phyloP scores from a whole-genome alignment of 2,888 invertebrate species.

The Cynaeus angustus region DNA sequence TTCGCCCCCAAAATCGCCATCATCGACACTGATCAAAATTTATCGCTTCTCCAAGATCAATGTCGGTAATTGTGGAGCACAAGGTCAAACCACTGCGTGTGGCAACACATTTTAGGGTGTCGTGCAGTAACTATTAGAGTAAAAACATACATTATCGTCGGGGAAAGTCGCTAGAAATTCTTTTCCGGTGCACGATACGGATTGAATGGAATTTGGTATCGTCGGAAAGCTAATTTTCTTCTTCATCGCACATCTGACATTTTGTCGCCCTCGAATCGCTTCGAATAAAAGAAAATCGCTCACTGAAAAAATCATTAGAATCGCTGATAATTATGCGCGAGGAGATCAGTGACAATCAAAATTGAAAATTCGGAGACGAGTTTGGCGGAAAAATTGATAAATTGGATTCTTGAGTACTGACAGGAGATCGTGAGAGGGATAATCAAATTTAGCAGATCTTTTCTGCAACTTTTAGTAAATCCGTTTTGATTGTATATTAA shows the following conservation, averaged over 20 bases:
- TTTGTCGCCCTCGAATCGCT: slow-evolving; percentile 43
- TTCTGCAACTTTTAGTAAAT: not conserved
- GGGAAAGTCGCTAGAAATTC: slow-evolving; percentile 30
- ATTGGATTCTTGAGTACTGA: not conserved
- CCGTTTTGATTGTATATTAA: not conserved
- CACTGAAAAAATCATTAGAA: slow-evolving; percentile 38
- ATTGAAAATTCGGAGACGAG: slow-evolving; percentile 13
- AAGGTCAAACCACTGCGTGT: slow-evolving; percentile 1
- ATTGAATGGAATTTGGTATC: slow-evolving; percentile 42
- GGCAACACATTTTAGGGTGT: not conserved
- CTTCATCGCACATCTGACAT: slow-evolving; percentile 43
- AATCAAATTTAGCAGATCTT: slow-evolving; percentile 2
- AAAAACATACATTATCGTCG: slow-evolving; percentile 35
- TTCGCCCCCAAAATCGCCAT: slow-evolving; percentile 14
- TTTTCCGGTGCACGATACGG: slow-evolving; percentile 42
- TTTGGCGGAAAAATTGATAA: slow-evolving; percentile 17
- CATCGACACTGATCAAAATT: slow-evolving; percentile 19
- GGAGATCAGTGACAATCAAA: slow-evolving; percentile 26
- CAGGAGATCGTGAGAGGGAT: slow-evolving; percentile 1
- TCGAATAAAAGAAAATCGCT: slow-evolving; percentile 45
- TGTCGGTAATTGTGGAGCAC: slow-evolving; percentile 14
- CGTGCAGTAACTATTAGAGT: slow-evolving; percentile 5
- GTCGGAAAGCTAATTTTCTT: slow-evolving; percentile 46
- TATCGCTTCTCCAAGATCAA: not conserved
- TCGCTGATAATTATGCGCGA: slow-evolving; percentile 27